phyloP scores from a whole-genome alignment of 2,797 vertebrate genomes.

The Platalea minor region DNA sequence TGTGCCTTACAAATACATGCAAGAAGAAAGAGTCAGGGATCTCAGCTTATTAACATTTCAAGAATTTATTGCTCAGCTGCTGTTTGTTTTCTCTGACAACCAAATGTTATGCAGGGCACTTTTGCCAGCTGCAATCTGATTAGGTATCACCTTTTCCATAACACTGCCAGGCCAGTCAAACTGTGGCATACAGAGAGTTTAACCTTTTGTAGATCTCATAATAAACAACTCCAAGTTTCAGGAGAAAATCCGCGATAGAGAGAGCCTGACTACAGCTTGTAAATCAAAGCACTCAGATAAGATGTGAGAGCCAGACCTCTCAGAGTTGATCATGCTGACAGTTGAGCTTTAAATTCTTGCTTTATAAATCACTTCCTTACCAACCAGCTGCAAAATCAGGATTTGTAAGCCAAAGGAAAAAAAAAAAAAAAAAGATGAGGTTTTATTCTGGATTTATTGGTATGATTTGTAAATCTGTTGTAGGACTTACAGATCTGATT shows the following conservation, averaged over 20 bases:
- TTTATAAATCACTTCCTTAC: constrained; percentile 70
- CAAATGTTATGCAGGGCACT: constrained; percentile 15
- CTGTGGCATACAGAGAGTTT: neutral
- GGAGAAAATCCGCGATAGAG: constrained; percentile 38
- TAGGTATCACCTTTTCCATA: constrained; percentile 60
- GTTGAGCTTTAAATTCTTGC: constrained; percentile 51
- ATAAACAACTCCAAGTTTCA: constrained; percentile 34
- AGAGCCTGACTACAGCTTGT: constrained; percentile 34
- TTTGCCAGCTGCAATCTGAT: constrained; percentile 57
- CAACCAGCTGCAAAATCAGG: constrained; percentile 64
- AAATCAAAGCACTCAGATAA: constrained; percentile 64
- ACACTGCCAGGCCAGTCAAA: constrained; percentile 23
- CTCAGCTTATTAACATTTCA: constrained; percentile 37
- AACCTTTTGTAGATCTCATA: constrained; percentile 58
- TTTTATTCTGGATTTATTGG: constrained; percentile 67
- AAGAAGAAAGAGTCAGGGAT: neutral
- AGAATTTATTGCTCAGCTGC: constrained; percentile 42
- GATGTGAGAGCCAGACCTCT: constrained; percentile 34
- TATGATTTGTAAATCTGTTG: constrained; percentile 67
- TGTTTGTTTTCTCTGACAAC: constrained; percentile 61
- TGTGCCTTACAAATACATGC: neutral
- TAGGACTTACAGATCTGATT: constrained; percentile 66
- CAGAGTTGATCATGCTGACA: constrained; percentile 39
- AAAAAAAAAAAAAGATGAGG: neutral
- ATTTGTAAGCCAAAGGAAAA: constrained; percentile 52